Evolutionary conservation across 1,140 invertebrate genomes (phyloP).

Genomic region (Ceratitis capitata): DNA sequence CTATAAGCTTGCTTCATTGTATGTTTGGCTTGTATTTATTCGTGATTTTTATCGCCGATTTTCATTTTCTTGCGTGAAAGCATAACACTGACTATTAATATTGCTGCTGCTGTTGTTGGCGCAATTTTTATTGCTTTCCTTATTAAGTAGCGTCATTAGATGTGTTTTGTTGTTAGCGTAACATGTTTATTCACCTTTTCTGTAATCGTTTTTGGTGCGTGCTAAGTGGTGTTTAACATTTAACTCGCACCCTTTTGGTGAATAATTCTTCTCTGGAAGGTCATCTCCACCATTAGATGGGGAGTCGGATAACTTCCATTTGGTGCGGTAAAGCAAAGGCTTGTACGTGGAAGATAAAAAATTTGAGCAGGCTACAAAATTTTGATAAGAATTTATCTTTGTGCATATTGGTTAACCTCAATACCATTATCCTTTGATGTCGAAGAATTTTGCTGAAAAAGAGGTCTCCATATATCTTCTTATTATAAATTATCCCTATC

Average conservation of each 20-base stretch:
- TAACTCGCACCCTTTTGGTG: not conserved
- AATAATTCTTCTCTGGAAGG: not conserved
- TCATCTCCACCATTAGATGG: not conserved
- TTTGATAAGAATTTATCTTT: no score
- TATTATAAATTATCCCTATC: no score
- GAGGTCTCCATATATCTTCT: no score
- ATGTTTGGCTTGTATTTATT: not conserved
- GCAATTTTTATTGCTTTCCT: not conserved
- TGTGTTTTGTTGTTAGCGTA: not conserved
- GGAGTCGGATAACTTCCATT: no score
- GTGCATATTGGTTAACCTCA: no score
- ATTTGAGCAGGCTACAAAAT: no score
- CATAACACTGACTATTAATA: no score
- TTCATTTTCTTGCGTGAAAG: not conserved
- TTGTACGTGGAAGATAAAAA: no score
- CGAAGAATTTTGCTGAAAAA: no score
- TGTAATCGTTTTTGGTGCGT: slow-evolving; percentile 1
- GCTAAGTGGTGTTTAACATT: slow-evolving; percentile 16
- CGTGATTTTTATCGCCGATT: not conserved
- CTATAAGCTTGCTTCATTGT: not conserved
- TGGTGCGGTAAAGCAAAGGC: no score
- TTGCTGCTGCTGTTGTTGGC: not conserved
- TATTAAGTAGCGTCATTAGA: not conserved
- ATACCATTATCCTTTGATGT: no score
- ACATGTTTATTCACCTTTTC: not conserved